phyloP scores from a whole-genome alignment of 2,113 vertebrate genomes.

The Falcunculus frontatus region DNA sequence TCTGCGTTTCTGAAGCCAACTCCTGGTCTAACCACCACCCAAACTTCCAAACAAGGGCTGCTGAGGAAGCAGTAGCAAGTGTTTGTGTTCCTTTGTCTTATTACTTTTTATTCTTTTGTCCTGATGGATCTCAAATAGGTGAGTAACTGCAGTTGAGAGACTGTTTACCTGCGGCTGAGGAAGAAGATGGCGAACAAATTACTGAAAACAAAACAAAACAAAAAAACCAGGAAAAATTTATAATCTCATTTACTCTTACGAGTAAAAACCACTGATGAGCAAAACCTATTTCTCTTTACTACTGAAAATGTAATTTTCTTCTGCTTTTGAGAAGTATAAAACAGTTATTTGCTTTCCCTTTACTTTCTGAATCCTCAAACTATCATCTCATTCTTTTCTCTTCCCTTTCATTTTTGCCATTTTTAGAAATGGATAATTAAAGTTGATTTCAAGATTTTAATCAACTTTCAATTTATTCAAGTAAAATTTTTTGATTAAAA shows the following conservation, averaged over 20 bases:
- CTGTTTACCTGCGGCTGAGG: not conserved
- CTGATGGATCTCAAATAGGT: not conserved
- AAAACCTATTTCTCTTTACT: not conserved
- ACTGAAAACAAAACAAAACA: not conserved
- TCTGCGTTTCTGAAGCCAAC: not conserved
- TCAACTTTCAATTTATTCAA: not conserved
- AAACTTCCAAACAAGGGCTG: not conserved
- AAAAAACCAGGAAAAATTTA: rapidly evolving
- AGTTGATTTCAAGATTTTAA: not conserved
- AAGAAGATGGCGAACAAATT: not conserved
- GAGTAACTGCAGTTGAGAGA: not conserved
- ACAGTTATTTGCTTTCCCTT: not conserved
- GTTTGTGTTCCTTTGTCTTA: not conserved
- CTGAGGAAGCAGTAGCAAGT: not conserved
- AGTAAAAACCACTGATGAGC: not conserved
- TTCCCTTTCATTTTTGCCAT: not conserved
- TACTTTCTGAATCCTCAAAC: not conserved
- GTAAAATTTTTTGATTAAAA: rapidly evolving
- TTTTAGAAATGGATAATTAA: not conserved
- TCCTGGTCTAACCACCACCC: not conserved
- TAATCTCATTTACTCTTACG: not conserved
- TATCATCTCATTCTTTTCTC: not conserved
- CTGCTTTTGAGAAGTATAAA: not conserved
- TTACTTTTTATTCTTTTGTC: not conserved
- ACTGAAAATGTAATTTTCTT: not conserved